These are phyloP conservation scores for Ormyrus nitidulus DNA, from an alignment of 2,888 invertebrate genomes.

Conservation along the genomic window DNA sequence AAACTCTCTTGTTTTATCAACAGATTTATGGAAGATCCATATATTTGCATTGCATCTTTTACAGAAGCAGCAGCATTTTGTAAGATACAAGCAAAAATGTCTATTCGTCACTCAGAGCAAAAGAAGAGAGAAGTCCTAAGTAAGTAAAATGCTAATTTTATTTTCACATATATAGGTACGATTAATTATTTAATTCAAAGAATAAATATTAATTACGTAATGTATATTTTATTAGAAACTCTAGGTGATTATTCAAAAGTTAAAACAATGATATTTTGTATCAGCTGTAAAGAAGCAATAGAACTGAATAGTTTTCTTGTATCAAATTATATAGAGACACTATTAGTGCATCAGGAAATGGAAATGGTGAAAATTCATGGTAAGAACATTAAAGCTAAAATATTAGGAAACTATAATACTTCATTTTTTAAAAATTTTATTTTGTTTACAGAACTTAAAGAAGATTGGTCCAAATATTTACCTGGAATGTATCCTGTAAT, in stretches of 20 bases:
- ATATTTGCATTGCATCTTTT: conserved; percentile 83
- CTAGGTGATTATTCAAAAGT: conserved; percentile 72
- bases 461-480: conserved; percentile 74
- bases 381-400: conserved; percentile 24
- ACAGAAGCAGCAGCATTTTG: conserved; percentile 87
- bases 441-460: conserved; percentile 69
- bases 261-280: conserved; percentile 81
- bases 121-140: conserved; percentile 78
- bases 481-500: conserved; percentile 78
- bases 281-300: conserved; percentile 74
- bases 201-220: neutral
- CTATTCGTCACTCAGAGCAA: conserved; percentile 73
- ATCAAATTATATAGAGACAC: conserved; percentile 61
- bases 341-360: conserved; percentile 69
- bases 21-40: conserved; percentile 78
- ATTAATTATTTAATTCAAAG: too few relatives aligned
- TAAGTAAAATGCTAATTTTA: conserved; percentile 47
- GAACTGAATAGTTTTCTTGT: conserved; percentile 77
- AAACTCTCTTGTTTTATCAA: conserved; percentile 78
- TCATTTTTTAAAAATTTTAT: neutral
- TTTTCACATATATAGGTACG: too few relatives aligned
- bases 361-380: conserved; percentile 61
- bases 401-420: neutral
- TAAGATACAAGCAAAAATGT: conserved; percentile 76
- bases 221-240: conserved; percentile 70